phyloP scores from a whole-genome alignment of 2,888 invertebrate genomes.

The Drosophila flavopinicola region DNA sequence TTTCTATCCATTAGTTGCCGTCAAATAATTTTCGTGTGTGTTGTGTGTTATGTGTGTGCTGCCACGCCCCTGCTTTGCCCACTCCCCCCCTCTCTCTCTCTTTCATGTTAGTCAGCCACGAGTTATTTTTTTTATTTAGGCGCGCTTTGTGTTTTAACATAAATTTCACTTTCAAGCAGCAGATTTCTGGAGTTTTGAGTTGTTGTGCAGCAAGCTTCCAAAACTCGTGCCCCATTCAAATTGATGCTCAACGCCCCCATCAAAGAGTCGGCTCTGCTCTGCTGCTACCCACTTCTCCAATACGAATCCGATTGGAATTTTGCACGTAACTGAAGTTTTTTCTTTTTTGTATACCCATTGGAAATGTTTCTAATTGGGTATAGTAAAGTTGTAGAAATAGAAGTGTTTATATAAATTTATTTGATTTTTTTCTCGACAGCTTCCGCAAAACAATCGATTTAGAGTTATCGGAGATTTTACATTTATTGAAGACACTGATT shows the following conservation, averaged over 20 bases:
- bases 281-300: constrained; percentile 10
- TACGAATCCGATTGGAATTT: constrained; percentile 32
- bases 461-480: too few species aligned
- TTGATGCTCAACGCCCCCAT: constrained; percentile 61
- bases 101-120: background rate
- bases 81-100: background rate
- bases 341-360: constrained; percentile 14
- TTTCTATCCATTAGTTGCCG: constrained; percentile 41
- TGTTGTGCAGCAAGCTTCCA: too few species aligned
- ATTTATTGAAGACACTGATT: too few species aligned
- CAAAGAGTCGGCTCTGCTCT: constrained; percentile 8
- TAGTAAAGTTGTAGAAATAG: background rate
- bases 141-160: constrained; percentile 21
- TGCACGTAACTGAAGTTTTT: constrained; percentile 47
- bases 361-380: background rate
- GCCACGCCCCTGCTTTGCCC: constrained; percentile 17
- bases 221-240: constrained; percentile 69
- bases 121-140: constrained; percentile 7
- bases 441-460: too few species aligned
- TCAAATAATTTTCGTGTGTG: constrained; percentile 7
- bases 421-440: too few species aligned
- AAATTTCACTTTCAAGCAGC: constrained; percentile 51
- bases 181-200: constrained; percentile 46
- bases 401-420: too few species aligned
- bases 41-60: too few species aligned